Evolutionary conservation across 2,888 invertebrate species (phyloP).

Genomic region (Nephrocerus scutellatus): DNA sequence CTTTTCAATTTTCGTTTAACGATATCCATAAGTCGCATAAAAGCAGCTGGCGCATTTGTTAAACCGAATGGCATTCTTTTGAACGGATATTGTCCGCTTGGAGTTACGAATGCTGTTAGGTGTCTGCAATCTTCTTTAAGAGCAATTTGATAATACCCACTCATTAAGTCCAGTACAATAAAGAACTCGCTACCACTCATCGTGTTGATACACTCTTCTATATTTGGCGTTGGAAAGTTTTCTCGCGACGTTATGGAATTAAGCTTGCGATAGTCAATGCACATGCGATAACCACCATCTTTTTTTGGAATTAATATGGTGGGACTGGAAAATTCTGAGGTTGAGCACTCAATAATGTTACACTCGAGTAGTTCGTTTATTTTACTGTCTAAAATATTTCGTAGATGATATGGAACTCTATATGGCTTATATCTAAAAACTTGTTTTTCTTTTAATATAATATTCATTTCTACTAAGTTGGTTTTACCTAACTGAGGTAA

Average conservation of each 20-base stretch:
- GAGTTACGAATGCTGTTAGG: slow-evolving; percentile 28
- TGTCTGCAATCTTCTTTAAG: slow-evolving; percentile 7
- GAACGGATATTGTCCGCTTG: slow-evolving; percentile 31
- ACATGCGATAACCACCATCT: slow-evolving; percentile 6
- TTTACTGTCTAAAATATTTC: slow-evolving; percentile 2
- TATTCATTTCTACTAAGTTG: slow-evolving; percentile 2
- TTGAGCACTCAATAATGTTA: slow-evolving; percentile 6
- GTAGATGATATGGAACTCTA: slow-evolving; percentile 7
- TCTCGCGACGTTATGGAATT: background rate
- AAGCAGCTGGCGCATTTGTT: slow-evolving; percentile 29
- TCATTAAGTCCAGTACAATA: slow-evolving; percentile 13
- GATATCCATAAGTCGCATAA: slow-evolving; percentile 11
- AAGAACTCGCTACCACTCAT: slow-evolving; percentile 8
- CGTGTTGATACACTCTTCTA: slow-evolving; percentile 9
- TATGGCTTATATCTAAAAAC: slow-evolving; percentile 5
- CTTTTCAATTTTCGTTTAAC: background rate
- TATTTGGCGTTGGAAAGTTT: slow-evolving; percentile 6
- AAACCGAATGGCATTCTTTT: slow-evolving; percentile 32
- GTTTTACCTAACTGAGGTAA: slow-evolving; percentile 2
- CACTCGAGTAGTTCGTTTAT: slow-evolving; percentile 4
- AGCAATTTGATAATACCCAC: slow-evolving; percentile 13
- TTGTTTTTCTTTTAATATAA: slow-evolving; percentile 1
- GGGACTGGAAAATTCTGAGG: too few species aligned
- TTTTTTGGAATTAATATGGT: slow-evolving; percentile 4
- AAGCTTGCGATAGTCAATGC: slow-evolving; percentile 5